Conservation (phyloP, 2,797 vertebrate genomes). For the Leuciscus waleckii region DNA sequence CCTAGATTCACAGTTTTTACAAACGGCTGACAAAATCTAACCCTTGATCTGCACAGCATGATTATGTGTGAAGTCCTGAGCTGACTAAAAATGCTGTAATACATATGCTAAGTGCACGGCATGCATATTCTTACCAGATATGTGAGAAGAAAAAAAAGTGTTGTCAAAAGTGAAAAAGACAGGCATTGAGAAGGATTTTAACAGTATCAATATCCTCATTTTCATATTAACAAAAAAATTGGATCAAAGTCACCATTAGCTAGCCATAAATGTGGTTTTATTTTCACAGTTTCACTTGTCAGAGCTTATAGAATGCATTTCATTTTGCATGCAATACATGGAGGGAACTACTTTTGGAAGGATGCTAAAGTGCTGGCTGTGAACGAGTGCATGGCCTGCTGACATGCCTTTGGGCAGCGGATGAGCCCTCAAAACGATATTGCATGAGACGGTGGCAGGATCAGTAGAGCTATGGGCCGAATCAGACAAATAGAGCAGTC, state of each 20-base stretch:
- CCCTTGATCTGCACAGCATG: conserved; percentile 30
- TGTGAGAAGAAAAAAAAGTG: background rate
- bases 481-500: background rate
- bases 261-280: background rate
- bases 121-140: background rate
- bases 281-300: background rate
- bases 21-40: conserved; percentile 16
- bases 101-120: conserved; percentile 17
- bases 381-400: background rate
- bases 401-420: conserved; percentile 15
- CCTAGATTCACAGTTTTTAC: conserved; percentile 40
- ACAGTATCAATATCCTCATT: background rate
- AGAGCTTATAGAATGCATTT: background rate
- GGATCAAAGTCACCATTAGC: background rate
- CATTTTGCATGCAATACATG: background rate
- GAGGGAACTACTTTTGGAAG: conserved; percentile 6
- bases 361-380: conserved; percentile 13
- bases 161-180: background rate
- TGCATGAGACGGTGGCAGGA: conserved; percentile 17
- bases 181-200: background rate
- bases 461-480: background rate
- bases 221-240: background rate
- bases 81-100: conserved; percentile 21
- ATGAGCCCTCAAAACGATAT: conserved; percentile 14
- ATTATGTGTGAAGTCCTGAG: conserved; percentile 20